phyloP scores from a whole-genome alignment of 2,888 invertebrate species.

The Microctonus aethiopoides region DNA sequence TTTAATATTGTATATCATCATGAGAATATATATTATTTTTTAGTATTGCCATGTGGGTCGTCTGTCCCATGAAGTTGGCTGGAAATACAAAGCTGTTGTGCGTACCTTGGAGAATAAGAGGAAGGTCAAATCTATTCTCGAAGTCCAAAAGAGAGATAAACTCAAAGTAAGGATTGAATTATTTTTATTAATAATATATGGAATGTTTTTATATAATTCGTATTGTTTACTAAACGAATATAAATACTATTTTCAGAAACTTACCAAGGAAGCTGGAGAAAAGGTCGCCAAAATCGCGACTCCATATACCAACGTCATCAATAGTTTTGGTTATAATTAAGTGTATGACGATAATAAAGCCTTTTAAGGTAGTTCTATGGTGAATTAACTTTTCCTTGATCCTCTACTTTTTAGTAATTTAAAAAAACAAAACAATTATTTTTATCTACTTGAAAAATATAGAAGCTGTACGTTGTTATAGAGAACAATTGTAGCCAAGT shows the following conservation, averaged over 20 bases:
- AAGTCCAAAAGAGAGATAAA: slow-evolving; percentile 81
- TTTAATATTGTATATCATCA: slow-evolving; percentile 24
- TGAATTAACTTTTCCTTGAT: no score
- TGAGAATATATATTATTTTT: slow-evolving; percentile 52
- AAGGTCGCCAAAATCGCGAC: slow-evolving; percentile 84
- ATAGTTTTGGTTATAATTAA: slow-evolving; percentile 88
- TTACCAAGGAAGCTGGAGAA: slow-evolving; percentile 84
- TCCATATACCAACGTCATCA: slow-evolving; percentile 87
- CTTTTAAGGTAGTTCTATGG: no score
- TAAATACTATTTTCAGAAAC: slow-evolving; percentile 73
- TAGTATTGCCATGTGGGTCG: slow-evolving; percentile 96
- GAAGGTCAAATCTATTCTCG: slow-evolving; percentile 84
- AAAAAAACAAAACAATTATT: no score
- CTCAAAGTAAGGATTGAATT: slow-evolving; percentile 73
- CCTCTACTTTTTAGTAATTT: no score
- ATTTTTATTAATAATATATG: not conserved
- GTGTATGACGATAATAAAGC: slow-evolving; percentile 24
- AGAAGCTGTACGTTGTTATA: no score
- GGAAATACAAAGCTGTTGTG: slow-evolving; percentile 98
- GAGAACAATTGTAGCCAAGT: no score
- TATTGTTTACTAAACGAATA: not conserved
- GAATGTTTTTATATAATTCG: not conserved
- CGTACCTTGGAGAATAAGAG: slow-evolving; percentile 96
- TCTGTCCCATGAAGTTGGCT: slow-evolving; percentile 97
- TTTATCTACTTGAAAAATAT: no score